Evolutionary conservation across 1,140 invertebrate species (phyloP), one percentile per base, ranked within the genome.

Genomic region (Holcopasites calliopsidis): DNA sequence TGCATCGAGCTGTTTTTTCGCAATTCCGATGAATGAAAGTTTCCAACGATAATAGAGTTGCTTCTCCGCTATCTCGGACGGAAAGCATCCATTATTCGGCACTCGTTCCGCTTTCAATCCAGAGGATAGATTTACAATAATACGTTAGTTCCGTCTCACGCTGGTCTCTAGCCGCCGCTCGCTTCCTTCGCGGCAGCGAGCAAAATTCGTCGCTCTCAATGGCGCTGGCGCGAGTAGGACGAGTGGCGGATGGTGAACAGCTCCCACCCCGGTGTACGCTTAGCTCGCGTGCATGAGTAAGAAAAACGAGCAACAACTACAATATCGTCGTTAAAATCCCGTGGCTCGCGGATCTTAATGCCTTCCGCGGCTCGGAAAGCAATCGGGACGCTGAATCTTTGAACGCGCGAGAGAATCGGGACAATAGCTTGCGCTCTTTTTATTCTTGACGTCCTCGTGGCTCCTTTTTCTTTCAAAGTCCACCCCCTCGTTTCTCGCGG

Each of bases 261-360:
- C 44, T n/a, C n/a, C n/a, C n/a, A n/a, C n/a, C n/a, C n/a, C 16
- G 44, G 16, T 47, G 44, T 18, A 47, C 44, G 44, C n/a, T 47
- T 47, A 35, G 31, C 10, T 10, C 3, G 4, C 16, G 55, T 23
- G 5, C 0, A n/a, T 28, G 16, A 50, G 33, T 33, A 47, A 71
- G n/a, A 13, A 61, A 35, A 23, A 72, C 23, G 44, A 31, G 33
- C 58, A 40, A 52, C 23, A 50, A 40, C 33, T 31, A 62, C 69
- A 31, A 52, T 62, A 26, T 72, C 69, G 40, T 72, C 57, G 57
- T 72, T 72, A 72, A 72, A 72, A 72, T 72, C 18, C 62, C 35
- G 58, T 58, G 69, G 57, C 28, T 62, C 33, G 57, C 42, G 13
- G 33, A 16, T n/a, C 69, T 50, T 49, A 40, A 18, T 31, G 18